Evolutionary conservation across 1,140 invertebrate species (phyloP).

Genomic region (Zaprionus nigranus): DNA sequence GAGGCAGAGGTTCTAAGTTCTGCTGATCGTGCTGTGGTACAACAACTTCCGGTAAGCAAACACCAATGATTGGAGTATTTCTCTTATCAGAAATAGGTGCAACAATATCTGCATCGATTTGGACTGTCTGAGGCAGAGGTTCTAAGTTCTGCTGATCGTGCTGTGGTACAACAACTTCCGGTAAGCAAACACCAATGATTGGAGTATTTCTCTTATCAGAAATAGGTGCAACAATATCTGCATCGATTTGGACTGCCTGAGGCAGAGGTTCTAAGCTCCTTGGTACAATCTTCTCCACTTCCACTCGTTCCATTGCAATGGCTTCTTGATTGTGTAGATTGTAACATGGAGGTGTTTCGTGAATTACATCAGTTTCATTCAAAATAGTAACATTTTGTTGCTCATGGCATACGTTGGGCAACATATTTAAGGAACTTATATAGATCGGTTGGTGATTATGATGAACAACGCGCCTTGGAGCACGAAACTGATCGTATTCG

Average conservation of each 20-base stretch:
- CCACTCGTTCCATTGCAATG: neutral
- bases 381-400: neutral
- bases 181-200: neutral
- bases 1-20: too few relatives aligned
- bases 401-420: neutral
- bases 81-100: too few relatives aligned
- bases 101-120: too few relatives aligned
- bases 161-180: neutral
- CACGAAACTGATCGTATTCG: conserved; percentile 20
- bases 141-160: neutral
- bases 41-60: too few relatives aligned
- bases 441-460: neutral
- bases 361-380: neutral
- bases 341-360: neutral
- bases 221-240: too few relatives aligned
- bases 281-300: neutral
- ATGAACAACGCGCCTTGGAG: conserved; percentile 13
- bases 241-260: neutral
- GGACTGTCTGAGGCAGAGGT: too few relatives aligned
- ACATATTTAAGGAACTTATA: neutral
- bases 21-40: too few relatives aligned
- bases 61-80: too few relatives aligned
- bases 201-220: too few relatives aligned
- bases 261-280: neutral
- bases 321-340: neutral